A percentile compares a stretch with the other conserved stretches of the same genome.
Evolutionary conservation across 1,140 invertebrate species (phyloP).

Genomic region (Pantala flavescens): DNA sequence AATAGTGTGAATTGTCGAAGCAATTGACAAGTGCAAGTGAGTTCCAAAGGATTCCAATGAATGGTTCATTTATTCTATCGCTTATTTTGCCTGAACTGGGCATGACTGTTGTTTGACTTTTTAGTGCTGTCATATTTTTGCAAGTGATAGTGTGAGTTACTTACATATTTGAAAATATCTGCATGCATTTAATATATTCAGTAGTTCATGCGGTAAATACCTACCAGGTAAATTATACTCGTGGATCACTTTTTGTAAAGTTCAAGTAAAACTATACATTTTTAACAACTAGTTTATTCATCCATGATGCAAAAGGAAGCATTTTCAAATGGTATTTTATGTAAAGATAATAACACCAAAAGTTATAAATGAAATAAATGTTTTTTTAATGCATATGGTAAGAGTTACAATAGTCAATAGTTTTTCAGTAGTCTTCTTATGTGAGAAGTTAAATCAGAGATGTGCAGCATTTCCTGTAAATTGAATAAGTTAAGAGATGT

Average conservation of each 20-base stretch:
- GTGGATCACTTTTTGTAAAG: background rate
- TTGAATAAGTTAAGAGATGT: background rate
- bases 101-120: no score
- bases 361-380: no score
- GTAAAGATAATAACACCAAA: no score
- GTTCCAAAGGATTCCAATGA: no score
- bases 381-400: background rate
- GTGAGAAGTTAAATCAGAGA: slow-evolving; percentile 37
- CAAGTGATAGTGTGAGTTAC: background rate
- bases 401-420: slow-evolving; percentile 11
- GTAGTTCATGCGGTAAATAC: background rate
- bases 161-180: background rate
- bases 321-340: no score
- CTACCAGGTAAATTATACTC: background rate
- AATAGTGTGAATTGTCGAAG: no score
- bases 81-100: no score
- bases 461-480: slow-evolving; percentile 41
- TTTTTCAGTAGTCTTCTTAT: slow-evolving; percentile 30
- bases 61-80: no score
- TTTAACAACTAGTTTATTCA: background rate
- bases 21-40: no score
- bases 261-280: background rate
- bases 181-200: background rate
- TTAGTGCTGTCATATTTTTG: background rate
- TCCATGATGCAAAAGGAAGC: background rate